Conservation (phyloP, 2,797 vertebrate species). For the Chaetophractus vellerosus region DNA sequence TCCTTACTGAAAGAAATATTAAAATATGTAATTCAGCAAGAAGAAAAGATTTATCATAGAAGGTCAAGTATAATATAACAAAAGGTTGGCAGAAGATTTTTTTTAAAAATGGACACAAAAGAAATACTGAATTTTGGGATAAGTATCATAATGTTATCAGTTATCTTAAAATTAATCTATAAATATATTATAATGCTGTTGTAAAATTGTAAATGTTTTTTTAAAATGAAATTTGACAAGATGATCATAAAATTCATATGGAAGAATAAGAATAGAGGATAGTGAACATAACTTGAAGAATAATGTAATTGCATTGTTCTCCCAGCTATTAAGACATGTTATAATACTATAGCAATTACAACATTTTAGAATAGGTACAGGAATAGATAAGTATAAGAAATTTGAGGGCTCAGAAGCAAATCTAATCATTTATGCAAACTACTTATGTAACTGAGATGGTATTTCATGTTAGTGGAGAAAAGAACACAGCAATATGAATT, state of each 20-base stretch:
- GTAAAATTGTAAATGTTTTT: constrained; percentile 9
- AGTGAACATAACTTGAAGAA: background rate
- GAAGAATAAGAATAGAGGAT: background rate
- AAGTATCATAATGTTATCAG: background rate
- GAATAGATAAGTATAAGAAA: background rate
- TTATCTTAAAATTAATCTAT: constrained; percentile 43
- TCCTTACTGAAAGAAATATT: background rate
- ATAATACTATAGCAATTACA: background rate
- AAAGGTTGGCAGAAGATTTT: background rate
- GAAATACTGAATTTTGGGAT: background rate
- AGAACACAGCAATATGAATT: background rate
- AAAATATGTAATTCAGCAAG: background rate
- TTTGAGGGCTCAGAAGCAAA: constrained; percentile 7
- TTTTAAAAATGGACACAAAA: background rate
- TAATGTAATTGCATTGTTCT: background rate
- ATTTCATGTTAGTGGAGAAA: constrained; percentile 27
- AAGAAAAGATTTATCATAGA: background rate
- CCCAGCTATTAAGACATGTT: constrained; percentile 1
- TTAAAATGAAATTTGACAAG: background rate
- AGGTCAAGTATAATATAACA: background rate
- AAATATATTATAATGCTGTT: constrained; percentile 25
- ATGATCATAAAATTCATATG: background rate
- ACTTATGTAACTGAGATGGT: background rate
- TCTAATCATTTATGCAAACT: background rate
- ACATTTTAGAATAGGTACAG: background rate